Conservation (phyloP, 1,140 invertebrate genomes). For the Dufourea novaeangliae region DNA sequence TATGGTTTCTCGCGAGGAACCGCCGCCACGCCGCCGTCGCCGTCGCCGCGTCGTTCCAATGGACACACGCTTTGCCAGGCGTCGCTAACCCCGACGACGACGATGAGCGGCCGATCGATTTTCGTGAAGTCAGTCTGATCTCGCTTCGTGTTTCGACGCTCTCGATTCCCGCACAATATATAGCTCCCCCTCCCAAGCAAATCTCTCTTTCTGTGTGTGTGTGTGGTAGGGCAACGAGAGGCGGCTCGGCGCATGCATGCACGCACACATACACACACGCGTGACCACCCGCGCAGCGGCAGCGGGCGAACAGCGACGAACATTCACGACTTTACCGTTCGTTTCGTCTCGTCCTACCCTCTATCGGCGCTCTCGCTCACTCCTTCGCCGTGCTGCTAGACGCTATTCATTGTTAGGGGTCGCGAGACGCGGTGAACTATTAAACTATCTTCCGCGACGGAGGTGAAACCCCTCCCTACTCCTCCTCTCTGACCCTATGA, state of each 20-base stretch:
- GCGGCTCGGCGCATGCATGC: conserved; percentile 34
- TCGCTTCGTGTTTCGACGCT: conserved; percentile 64
- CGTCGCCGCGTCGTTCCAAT: conserved; percentile 50
- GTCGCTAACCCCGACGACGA: conserved; percentile 58
- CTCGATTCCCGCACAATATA: conserved; percentile 62
- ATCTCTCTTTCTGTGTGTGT: no score
- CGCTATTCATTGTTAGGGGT: conserved; percentile 17
- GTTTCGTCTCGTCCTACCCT: background rate
- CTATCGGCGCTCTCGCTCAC: background rate
- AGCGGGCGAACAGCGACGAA: conserved; percentile 12
- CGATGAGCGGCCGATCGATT: conserved; percentile 63
- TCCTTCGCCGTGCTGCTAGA: background rate
- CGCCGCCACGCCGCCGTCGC: no score
- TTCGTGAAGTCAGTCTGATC: conserved; percentile 64
- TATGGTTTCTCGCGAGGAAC: conserved; percentile 34
- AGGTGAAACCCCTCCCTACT: background rate
- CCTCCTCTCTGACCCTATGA: background rate
- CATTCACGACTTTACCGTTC: conserved; percentile 1
- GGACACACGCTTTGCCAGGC: conserved; percentile 55
- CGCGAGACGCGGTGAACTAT: conserved; percentile 12
- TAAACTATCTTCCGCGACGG: background rate
- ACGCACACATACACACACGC: conserved; percentile 30
- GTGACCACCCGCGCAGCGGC: background rate
- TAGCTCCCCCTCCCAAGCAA: conserved; percentile 37
- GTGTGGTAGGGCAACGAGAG: background rate